Percentiles rank a stretch among this genome's conserved stretches.
These are phyloP conservation scores for Mythimna pallens DNA, from an alignment of 2,888 invertebrate genomes.

Conservation along the genomic window DNA sequence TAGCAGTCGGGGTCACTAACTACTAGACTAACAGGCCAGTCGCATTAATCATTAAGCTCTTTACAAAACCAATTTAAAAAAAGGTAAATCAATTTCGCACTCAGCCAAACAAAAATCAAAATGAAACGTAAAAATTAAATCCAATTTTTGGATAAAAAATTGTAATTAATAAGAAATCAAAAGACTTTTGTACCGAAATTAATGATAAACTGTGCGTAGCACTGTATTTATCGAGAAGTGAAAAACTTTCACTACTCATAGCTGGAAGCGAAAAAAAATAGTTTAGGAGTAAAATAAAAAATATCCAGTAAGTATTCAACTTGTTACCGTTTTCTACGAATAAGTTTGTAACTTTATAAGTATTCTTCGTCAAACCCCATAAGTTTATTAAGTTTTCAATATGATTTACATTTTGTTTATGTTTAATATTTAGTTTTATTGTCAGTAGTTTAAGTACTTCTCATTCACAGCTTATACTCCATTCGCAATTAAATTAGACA, in stretches of 20 bases:
- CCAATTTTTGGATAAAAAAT: neutral
- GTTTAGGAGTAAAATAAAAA: neutral
- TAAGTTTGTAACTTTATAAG: neutral
- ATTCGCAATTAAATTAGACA: too few relatives aligned
- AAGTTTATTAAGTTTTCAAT: neutral
- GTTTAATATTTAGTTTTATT: neutral
- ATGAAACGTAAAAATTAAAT: neutral
- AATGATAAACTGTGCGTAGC: conserved; percentile 19
- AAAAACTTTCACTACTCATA: neutral
- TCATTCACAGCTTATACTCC: too few relatives aligned
- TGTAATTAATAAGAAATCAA: neutral
- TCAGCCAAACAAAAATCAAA: neutral
- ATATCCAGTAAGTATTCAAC: neutral
- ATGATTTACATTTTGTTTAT: neutral
- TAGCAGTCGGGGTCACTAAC: too few relatives aligned
- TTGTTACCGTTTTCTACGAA: neutral
- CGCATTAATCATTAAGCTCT: neutral
- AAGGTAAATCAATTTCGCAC: neutral
- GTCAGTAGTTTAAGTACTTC: neutral
- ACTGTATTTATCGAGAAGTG: conserved; percentile 5
- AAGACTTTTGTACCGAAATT: conserved; percentile 16
- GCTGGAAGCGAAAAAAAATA: conserved; percentile 4
- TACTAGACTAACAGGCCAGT: too few relatives aligned
- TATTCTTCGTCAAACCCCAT: too few relatives aligned
- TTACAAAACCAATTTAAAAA: neutral